Conservation (phyloP, 2,888 invertebrate species). For the Sinhomidia bicolor region DNA sequence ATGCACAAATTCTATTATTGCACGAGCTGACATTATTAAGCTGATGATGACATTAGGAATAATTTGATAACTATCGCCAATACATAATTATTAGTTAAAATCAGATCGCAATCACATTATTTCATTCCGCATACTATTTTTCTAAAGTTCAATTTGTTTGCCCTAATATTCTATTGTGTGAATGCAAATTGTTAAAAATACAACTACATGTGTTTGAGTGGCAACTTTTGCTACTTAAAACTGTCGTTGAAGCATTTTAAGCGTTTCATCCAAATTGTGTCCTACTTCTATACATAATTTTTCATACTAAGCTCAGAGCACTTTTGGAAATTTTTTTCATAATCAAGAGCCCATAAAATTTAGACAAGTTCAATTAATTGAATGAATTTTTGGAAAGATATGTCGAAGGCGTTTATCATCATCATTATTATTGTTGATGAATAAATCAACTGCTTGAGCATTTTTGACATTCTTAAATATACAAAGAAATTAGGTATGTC, state of each 20-base stretch:
- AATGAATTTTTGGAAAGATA: conserved; percentile 46
- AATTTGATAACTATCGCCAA: too few relatives aligned
- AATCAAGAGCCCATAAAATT: conserved; percentile 17
- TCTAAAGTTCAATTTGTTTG: neutral
- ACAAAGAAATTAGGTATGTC: too few relatives aligned
- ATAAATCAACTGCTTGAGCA: conserved; percentile 59
- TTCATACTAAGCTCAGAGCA: conserved; percentile 10
- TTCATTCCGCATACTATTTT: neutral
- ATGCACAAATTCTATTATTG: too few relatives aligned
- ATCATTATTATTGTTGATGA: conserved; percentile 19
- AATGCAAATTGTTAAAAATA: neutral
- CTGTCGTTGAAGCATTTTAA: neutral
- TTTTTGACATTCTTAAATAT: neutral
- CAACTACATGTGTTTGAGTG: neutral
- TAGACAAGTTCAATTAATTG: neutral
- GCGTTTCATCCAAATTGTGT: conserved; percentile 18
- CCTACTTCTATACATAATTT: neutral
- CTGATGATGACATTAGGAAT: too few relatives aligned
- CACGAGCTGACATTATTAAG: too few relatives aligned
- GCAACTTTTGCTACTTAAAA: neutral
- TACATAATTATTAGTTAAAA: too few relatives aligned
- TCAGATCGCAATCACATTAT: neutral
- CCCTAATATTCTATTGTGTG: neutral
- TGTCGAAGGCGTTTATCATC: conserved; percentile 57
- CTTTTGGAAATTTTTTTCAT: neutral